phyloP scores from a whole-genome alignment of 2,797 vertebrate genomes.

The Leucoraja ocellata region DNA sequence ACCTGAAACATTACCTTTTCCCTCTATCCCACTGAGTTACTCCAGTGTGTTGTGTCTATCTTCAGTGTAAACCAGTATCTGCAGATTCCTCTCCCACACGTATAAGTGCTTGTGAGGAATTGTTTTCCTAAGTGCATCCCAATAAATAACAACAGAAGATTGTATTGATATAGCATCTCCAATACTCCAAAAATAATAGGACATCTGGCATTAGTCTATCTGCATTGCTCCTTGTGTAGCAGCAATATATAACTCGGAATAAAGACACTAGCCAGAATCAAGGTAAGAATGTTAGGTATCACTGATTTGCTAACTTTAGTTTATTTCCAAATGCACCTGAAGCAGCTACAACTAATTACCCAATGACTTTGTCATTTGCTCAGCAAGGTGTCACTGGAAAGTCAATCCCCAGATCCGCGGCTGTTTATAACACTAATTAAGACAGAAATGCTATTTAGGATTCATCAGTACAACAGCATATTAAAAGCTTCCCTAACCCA shows the following conservation, averaged over 20 bases:
- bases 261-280: not conserved
- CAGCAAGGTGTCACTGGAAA: not conserved
- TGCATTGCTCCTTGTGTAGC: not conserved
- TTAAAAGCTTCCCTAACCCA: too few relatives aligned
- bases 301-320: not conserved
- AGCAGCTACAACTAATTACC: not conserved
- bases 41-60: too few relatives aligned
- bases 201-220: not conserved
- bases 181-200: not conserved
- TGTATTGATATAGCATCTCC: too few relatives aligned
- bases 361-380: not conserved
- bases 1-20: too few relatives aligned
- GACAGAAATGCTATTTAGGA: not conserved
- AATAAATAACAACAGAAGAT: not conserved
- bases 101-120: too few relatives aligned
- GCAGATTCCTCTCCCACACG: not conserved
- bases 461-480: not conserved
- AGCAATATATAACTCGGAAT: not conserved
- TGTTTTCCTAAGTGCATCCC: not conserved
- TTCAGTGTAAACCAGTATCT: too few relatives aligned
- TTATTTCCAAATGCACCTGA: not conserved
- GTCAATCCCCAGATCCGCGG: not conserved
- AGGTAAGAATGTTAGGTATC: not conserved
- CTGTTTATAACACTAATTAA: constrained; percentile 3
- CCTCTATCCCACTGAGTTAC: too few relatives aligned